These are phyloP conservation scores for Melanerpes aurifrons DNA, from an alignment of 2,113 vertebrate genomes.

Conservation along the genomic window DNA sequence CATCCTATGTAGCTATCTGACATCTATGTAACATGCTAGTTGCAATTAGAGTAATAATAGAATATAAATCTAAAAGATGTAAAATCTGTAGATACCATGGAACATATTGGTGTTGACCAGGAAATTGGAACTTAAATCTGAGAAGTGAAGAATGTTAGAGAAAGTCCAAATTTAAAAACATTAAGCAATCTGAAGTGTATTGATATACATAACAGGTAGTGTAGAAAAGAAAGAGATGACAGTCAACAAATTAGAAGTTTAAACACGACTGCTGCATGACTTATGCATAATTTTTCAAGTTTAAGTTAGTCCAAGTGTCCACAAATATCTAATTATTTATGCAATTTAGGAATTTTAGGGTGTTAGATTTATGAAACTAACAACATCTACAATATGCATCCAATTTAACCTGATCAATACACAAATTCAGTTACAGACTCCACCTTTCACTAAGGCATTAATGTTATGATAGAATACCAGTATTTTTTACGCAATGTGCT, in stretches of 20 bases:
- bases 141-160: background rate
- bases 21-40: background rate
- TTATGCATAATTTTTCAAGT: background rate
- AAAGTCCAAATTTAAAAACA: background rate
- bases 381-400: background rate
- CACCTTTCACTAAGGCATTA: background rate
- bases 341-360: background rate
- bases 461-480: background rate
- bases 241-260: background rate
- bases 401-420: background rate
- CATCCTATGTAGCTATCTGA: background rate
- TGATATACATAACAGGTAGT: background rate
- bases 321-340: background rate
- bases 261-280: background rate
- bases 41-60: background rate
- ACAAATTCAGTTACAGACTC: background rate
- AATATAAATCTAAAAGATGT: background rate
- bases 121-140: background rate
- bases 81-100: background rate
- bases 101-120: background rate
- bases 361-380: background rate
- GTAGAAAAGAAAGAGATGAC: background rate
- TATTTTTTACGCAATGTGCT: background rate
- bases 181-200: background rate
- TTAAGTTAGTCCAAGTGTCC: background rate